A percentile compares a stretch with the other conserved stretches of the same genome.
These are phyloP conservation scores for Chanos chanos DNA, from an alignment of 2,797 vertebrate species.

Conservation along the genomic window DNA sequence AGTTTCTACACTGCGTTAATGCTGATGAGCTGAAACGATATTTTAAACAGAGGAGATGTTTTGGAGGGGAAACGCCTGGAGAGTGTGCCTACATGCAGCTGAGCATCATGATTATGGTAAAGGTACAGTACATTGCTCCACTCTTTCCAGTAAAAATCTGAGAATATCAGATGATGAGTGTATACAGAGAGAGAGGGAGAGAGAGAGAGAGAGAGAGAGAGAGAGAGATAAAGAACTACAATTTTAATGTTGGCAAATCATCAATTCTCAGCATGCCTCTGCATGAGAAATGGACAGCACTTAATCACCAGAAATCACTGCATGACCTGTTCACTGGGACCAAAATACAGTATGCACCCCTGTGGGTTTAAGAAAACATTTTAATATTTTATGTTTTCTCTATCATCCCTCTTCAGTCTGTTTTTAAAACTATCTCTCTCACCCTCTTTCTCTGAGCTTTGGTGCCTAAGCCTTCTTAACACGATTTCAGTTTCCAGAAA, in stretches of 20 bases:
- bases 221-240: slow-evolving; percentile 7
- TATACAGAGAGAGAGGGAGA: slow-evolving; percentile 17
- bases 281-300: slow-evolving; percentile 31
- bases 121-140: background rate
- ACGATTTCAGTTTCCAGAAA: slow-evolving; percentile 43
- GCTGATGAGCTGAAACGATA: no score
- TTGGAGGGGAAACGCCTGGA: no score
- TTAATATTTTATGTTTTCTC: slow-evolving; percentile 48
- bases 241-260: slow-evolving; percentile 12
- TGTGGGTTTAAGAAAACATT: slow-evolving; percentile 25
- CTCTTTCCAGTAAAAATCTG: background rate
- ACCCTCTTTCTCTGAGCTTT: slow-evolving; percentile 19
- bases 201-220: background rate
- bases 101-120: background rate
- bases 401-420: slow-evolving; percentile 34
- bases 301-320: slow-evolving; percentile 45
- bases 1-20: no score
- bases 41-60: no score
- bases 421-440: slow-evolving; percentile 14
- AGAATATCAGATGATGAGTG: slow-evolving; percentile 4
- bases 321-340: slow-evolving; percentile 34
- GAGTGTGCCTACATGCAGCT: no score
- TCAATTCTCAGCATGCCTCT: slow-evolving; percentile 37
- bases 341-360: slow-evolving; percentile 37
- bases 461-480: slow-evolving; percentile 49